Base-by-base conservation (phyloP, 2,113 vertebrate species). In the Gobius niger region DNA sequence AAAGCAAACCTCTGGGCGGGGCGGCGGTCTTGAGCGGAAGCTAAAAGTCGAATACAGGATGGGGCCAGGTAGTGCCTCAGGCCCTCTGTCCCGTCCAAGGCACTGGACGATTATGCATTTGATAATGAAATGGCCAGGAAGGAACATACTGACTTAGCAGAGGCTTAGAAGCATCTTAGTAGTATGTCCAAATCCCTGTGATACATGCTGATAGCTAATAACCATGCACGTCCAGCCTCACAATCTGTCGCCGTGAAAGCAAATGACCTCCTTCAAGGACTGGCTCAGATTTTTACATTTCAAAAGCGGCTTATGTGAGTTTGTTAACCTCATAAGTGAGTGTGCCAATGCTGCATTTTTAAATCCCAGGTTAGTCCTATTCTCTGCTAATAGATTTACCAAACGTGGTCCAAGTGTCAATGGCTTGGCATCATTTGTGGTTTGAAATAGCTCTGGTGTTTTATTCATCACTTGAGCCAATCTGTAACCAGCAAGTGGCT, bases 1-100 rank as follows among this genome's bases (percentile, higher is more conserved):
- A 88, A 92, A 91, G 87, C 89, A 88, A 57, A 92, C 88, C 91
- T 91, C 91, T 91, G 90, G 89, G 90, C 90, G 90, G 87, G 87
- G 88, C 88, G 89, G 90, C 88, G 88, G 91, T 88, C 86, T 85
- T 90, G 85, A 83, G 86, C 80, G 78, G 90, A 92, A 91, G 77
- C 81, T 66, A 79, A 44, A 87, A 88, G 82, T 85, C 83, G 76
- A 88, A 86, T 89, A 81, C 88, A 88, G 86, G 85, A 88, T 81
- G 18, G 10, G 52, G 83, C 73, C 82, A 89, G 88, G 86, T 88
- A 88, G 76, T 56, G 81, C 89, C 86, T 65, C 40, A 75, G 87
- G 88, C 86, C 86, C 75, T 69, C 74, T 34, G 65, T 61, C 68
- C 77, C 72, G 80, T 83, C 82, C 83, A 67, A 68, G 40, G 68